These are phyloP conservation scores for Hycleus phaleratus DNA, from an alignment of 1,140 invertebrate genomes.

Conservation along the genomic window DNA sequence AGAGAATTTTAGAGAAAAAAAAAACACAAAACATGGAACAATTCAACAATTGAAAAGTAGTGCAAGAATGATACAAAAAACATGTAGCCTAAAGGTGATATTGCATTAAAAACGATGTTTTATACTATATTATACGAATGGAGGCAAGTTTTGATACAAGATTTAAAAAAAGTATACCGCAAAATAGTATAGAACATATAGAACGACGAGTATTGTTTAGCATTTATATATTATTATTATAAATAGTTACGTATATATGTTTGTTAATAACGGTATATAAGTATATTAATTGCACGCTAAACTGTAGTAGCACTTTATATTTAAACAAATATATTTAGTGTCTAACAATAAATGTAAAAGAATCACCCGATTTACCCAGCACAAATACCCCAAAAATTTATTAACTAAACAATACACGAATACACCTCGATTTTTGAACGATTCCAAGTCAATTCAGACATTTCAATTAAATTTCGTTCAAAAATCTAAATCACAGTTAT, in stretches of 20 bases:
- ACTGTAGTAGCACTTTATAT: slow-evolving; percentile 30
- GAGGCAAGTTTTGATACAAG: slow-evolving; percentile 35
- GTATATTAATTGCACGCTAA: slow-evolving; percentile 31
- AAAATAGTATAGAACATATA: slow-evolving; percentile 22
- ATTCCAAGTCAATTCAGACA: too few species aligned
- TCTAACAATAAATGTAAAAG: slow-evolving; percentile 22
- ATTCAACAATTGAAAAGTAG: slow-evolving; percentile 1
- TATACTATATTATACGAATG: slow-evolving; percentile 32
- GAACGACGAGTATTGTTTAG: slow-evolving; percentile 29
- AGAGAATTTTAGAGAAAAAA: too few species aligned
- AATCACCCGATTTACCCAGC: slow-evolving; percentile 11
- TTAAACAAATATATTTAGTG: slow-evolving; percentile 29
- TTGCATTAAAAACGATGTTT: slow-evolving; percentile 30
- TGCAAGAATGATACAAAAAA: slow-evolving; percentile 21
- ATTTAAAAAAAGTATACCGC: slow-evolving; percentile 32
- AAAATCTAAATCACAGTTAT: too few species aligned
- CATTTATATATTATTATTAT: slow-evolving; percentile 17
- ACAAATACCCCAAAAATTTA: neutral
- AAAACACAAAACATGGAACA: too few species aligned
- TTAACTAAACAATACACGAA: neutral
- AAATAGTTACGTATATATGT: slow-evolving; percentile 19
- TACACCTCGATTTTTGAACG: neutral
- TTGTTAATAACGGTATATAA: slow-evolving; percentile 18
- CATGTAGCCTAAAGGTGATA: slow-evolving; percentile 32
- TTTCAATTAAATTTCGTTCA: too few species aligned